Evolutionary conservation across 1,140 invertebrate genomes (phyloP), one percentile per base, ranked within the genome.

Genomic region (Hypsibius dujardini): DNA sequence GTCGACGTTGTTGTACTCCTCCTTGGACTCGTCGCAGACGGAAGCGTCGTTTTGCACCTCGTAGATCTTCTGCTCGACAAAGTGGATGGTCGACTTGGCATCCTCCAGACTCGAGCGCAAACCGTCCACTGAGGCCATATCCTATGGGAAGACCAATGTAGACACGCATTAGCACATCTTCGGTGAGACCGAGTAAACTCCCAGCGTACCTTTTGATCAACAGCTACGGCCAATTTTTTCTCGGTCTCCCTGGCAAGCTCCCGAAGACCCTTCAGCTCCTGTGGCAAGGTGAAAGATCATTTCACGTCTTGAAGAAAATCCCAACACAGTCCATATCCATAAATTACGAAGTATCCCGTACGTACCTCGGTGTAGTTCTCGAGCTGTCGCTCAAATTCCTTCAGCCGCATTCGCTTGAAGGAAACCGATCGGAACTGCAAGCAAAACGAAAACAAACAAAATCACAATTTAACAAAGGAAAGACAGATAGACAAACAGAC

Each of bases 41-140:
- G 62, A 12, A 15, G 62, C 42, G 3, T 67, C 62, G 62, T 67
- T 67, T 67, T 67, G 62, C 3, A 67, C 42, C 62, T 67, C 62
- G 3, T 7, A 15, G 62, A 15, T 67, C 62, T 67, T 12, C 62
- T 67, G 62, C 7, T 12, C 12, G 42, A 67, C 7, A 45, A 67
- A 67, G 42, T 67, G 62, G 62, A 67, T 67, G 12, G 62, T 67
- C 12, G 62, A 12, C 45, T 42, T 12, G 12, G 62, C 45, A 42
- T 67, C 62, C 12, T 67, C 42, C 62, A 67, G 42, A 12, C 45
- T 12, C 12, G 12, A 15, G 12, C 45, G 12, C 62, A 67, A 42
- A 12, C 3, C 7, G 12, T 67, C 62, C 62, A 67, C 62, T 7
- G 42, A 7, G 12, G 62, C 42, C 12, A 67, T 15, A 67, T 67